phyloP scores from a whole-genome alignment of 1,140 invertebrate genomes.

The Atopsyche davidsoni region DNA sequence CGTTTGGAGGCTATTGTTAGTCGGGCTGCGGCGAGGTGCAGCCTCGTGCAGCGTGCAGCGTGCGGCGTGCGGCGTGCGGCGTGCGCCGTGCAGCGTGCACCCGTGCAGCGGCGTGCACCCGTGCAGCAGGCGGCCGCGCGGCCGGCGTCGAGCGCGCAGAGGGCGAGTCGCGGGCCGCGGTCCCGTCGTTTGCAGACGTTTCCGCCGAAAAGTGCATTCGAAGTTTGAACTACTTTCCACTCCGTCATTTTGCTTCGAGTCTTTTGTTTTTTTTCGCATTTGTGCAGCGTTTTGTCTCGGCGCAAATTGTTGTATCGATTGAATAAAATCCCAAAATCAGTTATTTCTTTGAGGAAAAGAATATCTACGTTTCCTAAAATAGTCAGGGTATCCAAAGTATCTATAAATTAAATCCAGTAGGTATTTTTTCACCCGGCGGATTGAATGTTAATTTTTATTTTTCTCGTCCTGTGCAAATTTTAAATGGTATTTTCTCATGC shows the following conservation, averaged over 20 bases:
- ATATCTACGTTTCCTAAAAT: too few species aligned
- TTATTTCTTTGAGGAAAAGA: background rate
- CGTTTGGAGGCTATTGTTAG: slow-evolving; percentile 36
- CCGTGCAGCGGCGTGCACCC: too few species aligned
- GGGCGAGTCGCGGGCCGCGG: slow-evolving; percentile 13
- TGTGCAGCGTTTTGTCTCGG: slow-evolving; percentile 15
- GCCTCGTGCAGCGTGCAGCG: too few species aligned
- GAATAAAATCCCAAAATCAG: background rate
- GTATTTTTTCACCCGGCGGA: too few species aligned
- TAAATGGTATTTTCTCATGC: too few species aligned
- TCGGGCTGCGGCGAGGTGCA: too few species aligned
- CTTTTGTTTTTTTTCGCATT: slow-evolving; percentile 17
- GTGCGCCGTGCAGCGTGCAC: too few species aligned
- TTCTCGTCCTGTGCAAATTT: too few species aligned
- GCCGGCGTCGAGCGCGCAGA: slow-evolving; percentile 12
- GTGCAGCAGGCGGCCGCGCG: background rate
- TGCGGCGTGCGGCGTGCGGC: too few species aligned
- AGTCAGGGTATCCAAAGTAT: too few species aligned
- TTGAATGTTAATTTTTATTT: too few species aligned
- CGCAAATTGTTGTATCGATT: background rate
- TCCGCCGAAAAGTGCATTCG: slow-evolving; percentile 15
- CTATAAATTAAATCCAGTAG: too few species aligned
- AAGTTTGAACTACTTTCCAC: slow-evolving; percentile 14
- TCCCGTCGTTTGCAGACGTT: slow-evolving; percentile 5
- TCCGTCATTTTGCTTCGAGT: slow-evolving; percentile 7